Conservation (phyloP, 2,888 invertebrate genomes). For the Microplitis manilae region DNA sequence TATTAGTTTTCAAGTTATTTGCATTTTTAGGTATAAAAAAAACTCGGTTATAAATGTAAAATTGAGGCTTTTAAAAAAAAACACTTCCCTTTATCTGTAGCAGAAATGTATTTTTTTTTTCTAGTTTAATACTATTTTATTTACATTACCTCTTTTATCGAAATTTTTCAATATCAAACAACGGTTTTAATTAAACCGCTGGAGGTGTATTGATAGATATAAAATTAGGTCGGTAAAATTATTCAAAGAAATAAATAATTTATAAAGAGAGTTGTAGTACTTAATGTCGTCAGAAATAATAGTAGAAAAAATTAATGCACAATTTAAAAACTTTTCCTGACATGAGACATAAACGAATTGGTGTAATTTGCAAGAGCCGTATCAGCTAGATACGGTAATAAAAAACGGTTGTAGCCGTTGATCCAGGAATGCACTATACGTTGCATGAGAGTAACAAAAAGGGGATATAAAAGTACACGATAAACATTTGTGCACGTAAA, state of each 20-base stretch:
- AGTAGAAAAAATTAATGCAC: conserved; percentile 1
- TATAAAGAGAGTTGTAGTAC: neutral
- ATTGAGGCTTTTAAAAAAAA: neutral
- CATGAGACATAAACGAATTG: conserved; percentile 9
- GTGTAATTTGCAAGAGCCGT: conserved; percentile 28
- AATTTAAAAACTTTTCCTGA: conserved; percentile 5
- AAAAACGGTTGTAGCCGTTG: conserved; percentile 20
- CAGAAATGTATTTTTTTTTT: neutral
- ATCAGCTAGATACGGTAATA: conserved; percentile 17
- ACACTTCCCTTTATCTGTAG: neutral
- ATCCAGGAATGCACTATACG: conserved; percentile 8
- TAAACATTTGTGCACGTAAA: conserved; percentile 38
- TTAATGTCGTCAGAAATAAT: neutral
- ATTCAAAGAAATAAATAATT: no score
- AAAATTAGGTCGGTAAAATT: no score
- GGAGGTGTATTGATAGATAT: no score
- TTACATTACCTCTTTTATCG: neutral
- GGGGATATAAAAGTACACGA: conserved; percentile 33
- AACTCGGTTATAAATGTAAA: neutral
- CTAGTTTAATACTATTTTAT: neutral
- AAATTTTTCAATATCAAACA: neutral
- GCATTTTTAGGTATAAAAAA: neutral
- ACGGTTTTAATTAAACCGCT: neutral
- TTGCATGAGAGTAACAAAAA: neutral
- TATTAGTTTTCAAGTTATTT: neutral